These are phyloP conservation scores for Pollimyrus isidori DNA, from an alignment of 2,113 vertebrate genomes.

Conservation along the genomic window DNA sequence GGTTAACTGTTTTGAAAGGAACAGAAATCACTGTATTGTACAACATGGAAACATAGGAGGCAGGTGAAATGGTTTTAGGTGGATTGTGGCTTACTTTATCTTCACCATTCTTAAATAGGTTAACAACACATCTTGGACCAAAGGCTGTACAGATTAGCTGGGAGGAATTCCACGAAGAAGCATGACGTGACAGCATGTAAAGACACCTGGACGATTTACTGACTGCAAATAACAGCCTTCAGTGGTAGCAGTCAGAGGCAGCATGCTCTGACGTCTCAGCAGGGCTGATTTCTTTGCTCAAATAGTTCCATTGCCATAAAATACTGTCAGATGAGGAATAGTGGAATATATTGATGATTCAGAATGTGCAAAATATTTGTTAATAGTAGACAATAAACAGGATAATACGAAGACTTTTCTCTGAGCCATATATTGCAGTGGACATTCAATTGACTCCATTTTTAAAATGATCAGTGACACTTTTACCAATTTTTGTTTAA, in stretches of 20 bases:
- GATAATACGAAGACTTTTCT: not conserved
- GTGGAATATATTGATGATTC: not conserved
- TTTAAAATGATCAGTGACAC: not conserved
- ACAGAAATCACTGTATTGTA: not conserved
- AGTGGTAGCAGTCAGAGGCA: not conserved
- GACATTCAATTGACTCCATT: not conserved
- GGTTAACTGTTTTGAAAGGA: slow-evolving; percentile 6
- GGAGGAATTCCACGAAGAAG: not conserved
- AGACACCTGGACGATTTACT: not conserved
- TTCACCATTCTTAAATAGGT: not conserved
- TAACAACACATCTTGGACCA: not conserved
- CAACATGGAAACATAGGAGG: not conserved
- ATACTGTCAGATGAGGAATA: not conserved
- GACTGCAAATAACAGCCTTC: not conserved
- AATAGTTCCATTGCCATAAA: not conserved
- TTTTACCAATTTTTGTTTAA: not conserved
- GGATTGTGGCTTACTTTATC: not conserved
- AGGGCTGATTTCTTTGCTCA: not conserved
- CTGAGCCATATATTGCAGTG: not conserved
- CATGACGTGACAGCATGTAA: not conserved
- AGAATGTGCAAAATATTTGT: not conserved
- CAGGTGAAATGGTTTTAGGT: not conserved
- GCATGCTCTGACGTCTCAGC: not conserved
- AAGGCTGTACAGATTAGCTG: not conserved
- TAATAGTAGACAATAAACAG: not conserved